Conservation (phyloP, 1,140 invertebrate species). For the Micrasema longulum region DNA sequence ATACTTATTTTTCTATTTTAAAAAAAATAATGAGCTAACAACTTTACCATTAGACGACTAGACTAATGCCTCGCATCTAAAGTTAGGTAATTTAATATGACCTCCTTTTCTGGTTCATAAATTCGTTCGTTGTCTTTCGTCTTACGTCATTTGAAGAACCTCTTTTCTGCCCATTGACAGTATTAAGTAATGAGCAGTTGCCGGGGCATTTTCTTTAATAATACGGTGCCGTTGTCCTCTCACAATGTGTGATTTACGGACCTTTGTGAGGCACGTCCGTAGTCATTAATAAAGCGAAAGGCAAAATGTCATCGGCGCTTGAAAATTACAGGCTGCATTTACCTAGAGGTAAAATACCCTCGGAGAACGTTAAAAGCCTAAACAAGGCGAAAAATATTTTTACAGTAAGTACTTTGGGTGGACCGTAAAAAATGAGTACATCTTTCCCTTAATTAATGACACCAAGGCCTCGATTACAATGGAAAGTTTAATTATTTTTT, state of each 20-base stretch:
- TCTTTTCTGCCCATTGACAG: background rate
- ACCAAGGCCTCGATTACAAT: too few species aligned
- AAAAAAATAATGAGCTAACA: too few species aligned
- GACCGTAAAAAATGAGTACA: too few species aligned
- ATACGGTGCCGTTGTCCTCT: background rate
- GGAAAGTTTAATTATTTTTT: too few species aligned
- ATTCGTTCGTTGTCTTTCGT: background rate
- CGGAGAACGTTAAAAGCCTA: too few species aligned
- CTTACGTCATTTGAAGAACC: background rate
- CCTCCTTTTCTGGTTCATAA: too few species aligned
- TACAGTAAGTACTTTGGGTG: too few species aligned
- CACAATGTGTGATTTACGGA: conserved; percentile 10
- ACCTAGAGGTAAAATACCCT: background rate
- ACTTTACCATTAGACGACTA: too few species aligned
- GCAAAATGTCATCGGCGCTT: conserved; percentile 33
- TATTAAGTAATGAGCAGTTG: conserved; percentile 8
- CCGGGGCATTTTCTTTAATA: conserved; percentile 5
- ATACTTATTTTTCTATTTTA: too few species aligned
- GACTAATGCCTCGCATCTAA: too few species aligned
- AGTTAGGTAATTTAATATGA: background rate
- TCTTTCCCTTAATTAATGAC: too few species aligned
- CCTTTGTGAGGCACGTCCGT: background rate
- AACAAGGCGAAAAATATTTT: too few species aligned
- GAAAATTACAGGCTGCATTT: conserved; percentile 34
- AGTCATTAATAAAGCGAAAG: conserved; percentile 12